Conservation (phyloP, 2,113 vertebrate species). For the Tetrao urogallus region DNA sequence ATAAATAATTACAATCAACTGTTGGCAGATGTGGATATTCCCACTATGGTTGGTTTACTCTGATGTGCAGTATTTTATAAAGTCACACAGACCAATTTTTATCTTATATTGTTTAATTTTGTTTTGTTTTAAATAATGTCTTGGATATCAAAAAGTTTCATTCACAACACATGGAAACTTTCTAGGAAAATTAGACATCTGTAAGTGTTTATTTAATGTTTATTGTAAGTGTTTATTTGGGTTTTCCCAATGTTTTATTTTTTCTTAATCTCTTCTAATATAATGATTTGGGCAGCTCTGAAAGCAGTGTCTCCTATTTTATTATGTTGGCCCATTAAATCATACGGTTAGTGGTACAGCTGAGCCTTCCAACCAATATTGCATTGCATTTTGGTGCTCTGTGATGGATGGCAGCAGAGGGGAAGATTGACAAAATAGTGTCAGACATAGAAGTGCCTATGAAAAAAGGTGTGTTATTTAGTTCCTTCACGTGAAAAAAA, state of each 20-base stretch:
- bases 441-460: not conserved
- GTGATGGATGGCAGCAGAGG: not conserved
- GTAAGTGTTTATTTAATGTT: slow-evolving; percentile 56
- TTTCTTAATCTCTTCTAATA: not conserved
- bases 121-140: not conserved
- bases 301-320: not conserved
- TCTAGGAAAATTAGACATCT: slow-evolving; percentile 58
- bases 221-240: slow-evolving; percentile 59
- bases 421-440: not conserved
- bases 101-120: not conserved
- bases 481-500: not conserved
- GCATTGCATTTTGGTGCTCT: no score
- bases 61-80: slow-evolving; percentile 22
- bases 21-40: slow-evolving; percentile 54
- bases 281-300: not conserved
- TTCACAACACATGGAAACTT: slow-evolving; percentile 38
- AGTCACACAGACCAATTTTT: slow-evolving; percentile 11
- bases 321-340: not conserved
- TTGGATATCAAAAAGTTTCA: not conserved
- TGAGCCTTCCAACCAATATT: not conserved
- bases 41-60: slow-evolving; percentile 33
- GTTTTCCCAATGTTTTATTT: not conserved
- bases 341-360: not conserved
- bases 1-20: slow-evolving; percentile 74
- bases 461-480: not conserved